Evolutionary conservation across 2,797 vertebrate species (phyloP), one percentile per base, ranked within the genome.

Genomic region (Basileuterus tristriatus): DNA sequence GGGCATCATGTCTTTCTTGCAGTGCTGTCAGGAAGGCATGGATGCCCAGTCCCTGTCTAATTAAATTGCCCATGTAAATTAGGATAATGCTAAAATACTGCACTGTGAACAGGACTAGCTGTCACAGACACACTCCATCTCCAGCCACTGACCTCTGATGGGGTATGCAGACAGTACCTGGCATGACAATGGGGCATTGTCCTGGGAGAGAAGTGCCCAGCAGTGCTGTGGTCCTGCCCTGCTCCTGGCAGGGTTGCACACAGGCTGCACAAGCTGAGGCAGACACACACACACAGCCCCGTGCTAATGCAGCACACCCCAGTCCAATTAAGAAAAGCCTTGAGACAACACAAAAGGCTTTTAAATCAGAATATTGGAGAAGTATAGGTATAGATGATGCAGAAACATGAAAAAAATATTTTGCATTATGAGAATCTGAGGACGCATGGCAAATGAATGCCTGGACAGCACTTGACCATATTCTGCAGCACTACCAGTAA

Each of bases 41-140:
- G 58, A 63, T 47, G 36, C 68, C 82, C 23, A 8, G 53, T 71
- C 34, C 6, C 65, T 41, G n/a, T 5, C 49, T 80, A 20, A 78
- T 81, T 81, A 62, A 86, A 90, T 55, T 81, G 65, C 59, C 89
- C 72, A 3, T 69, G 65, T 65, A 86, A 94, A 94, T 88, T 41
- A 59, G 62, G 53, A 49, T 46, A 55, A 53, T 16, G 58, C n/a
- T 76, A 65, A 85, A 94, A 86, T 32, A 71, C 69, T 1, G 18
- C 87, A 55, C 87, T 69, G 94, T 2, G 0, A 96, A 65, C 77
- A 76, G 69, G 69, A 75, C 76, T 44, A 62, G 76, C 93, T 81
- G 83, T 78, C 55, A 81, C 65, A 69, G 60, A 64, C 79, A 55
- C 76, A 24, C 34, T 72, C 65, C 41, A 4, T 44, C 77, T 81